Conservation (phyloP, 2,888 invertebrate species). For the Carpatolechia fugitivella region DNA sequence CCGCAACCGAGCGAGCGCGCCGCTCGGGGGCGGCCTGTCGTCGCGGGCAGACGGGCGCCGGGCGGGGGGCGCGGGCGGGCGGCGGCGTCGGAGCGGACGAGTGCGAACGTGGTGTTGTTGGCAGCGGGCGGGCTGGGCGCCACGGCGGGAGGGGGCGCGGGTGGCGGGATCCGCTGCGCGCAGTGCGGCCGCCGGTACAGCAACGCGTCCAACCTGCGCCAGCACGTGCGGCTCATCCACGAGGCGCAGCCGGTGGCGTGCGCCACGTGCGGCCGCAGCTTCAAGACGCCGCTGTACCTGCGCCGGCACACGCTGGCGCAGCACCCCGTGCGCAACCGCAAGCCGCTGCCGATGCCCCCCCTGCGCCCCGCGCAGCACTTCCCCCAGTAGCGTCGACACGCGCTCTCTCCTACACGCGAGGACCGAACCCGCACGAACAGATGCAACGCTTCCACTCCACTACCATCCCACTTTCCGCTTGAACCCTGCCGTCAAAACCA, state of each 20-base stretch:
- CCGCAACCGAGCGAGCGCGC: neutral
- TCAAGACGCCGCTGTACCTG: conserved; percentile 87
- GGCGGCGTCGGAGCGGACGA: conserved; percentile 21
- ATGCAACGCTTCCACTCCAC: conserved; percentile 14
- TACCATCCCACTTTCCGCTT: neutral
- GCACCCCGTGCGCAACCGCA: conserved; percentile 64
- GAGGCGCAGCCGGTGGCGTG: conserved; percentile 85
- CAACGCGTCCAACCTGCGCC: conserved; percentile 85
- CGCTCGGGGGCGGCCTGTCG: conserved; percentile 28
- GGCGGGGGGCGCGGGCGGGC: conserved; percentile 16
- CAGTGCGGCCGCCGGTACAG: conserved; percentile 85
- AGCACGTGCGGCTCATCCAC: conserved; percentile 87
- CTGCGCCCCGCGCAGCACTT: conserved; percentile 50
- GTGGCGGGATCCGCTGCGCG: conserved; percentile 76
- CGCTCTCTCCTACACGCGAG: conserved; percentile 27
- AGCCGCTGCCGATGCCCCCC: conserved; percentile 54
- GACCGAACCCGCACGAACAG: conserved; percentile 16
- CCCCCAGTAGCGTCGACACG: conserved; percentile 39
- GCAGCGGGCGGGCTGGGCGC: conserved; percentile 48
- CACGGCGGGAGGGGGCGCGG: conserved; percentile 38
- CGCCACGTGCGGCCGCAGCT: conserved; percentile 84
- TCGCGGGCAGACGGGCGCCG: conserved; percentile 16
- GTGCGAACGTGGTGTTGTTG: conserved; percentile 70
- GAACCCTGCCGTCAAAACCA: neutral
- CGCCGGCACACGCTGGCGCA: conserved; percentile 87